A percentile compares a stretch with the other conserved stretches of the same genome.
Evolutionary conservation across 2,113 vertebrate genomes (phyloP).

Genomic region (Monarcha castaneiventris): DNA sequence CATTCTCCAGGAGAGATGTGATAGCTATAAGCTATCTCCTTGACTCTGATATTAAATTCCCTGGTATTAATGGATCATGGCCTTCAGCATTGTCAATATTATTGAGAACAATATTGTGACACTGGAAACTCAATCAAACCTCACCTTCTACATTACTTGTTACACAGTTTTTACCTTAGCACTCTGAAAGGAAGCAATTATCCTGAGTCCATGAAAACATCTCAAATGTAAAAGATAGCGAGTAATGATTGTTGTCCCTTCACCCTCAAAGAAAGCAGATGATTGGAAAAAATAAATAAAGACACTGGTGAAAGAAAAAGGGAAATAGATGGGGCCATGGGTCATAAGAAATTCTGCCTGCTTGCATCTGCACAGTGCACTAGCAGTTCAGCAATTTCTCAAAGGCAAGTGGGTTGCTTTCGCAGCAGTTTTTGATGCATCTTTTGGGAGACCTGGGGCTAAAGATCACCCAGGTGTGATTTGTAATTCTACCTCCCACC

Average conservation of each 20-base stretch:
- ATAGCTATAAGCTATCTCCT: background rate
- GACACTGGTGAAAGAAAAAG: background rate
- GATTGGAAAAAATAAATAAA: background rate
- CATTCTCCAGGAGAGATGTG: background rate
- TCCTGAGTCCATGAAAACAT: background rate
- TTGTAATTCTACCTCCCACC: background rate
- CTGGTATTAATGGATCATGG: background rate
- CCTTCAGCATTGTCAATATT: background rate
- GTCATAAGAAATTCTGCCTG: background rate
- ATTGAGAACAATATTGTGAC: background rate
- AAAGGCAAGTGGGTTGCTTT: background rate
- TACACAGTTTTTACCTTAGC: background rate
- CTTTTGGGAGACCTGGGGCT: background rate
- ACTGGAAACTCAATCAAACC: background rate
- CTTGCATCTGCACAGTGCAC: background rate
- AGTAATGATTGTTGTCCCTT: background rate
- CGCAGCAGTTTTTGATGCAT: background rate
- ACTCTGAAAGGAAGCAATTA: background rate
- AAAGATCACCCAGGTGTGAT: background rate
- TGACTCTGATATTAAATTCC: constrained; percentile 14
- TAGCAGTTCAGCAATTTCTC: background rate
- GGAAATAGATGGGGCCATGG: background rate
- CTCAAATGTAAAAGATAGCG: background rate
- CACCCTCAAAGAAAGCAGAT: background rate
- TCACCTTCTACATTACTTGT: background rate